Conservation (phyloP, 2,797 vertebrate genomes). For the Onychomys arenicola region DNA sequence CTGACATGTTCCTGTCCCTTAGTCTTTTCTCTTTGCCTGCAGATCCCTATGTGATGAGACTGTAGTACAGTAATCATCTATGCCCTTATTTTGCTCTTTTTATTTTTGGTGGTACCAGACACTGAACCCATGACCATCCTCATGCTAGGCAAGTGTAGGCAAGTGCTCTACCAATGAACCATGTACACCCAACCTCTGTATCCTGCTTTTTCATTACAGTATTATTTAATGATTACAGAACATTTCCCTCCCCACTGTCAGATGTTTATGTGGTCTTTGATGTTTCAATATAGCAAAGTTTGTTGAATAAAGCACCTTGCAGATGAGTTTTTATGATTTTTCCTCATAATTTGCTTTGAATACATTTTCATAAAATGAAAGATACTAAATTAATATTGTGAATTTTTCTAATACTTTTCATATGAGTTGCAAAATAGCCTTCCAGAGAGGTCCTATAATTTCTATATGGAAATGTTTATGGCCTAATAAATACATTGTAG, state of each 20-base stretch:
- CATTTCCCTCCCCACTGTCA: neutral
- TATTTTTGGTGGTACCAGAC: neutral
- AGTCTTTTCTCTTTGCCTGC: neutral
- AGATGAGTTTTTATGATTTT: constrained; percentile 50
- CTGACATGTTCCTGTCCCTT: neutral
- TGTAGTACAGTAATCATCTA: neutral
- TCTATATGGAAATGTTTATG: constrained; percentile 41
- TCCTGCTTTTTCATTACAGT: neutral
- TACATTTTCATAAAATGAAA: constrained; percentile 58
- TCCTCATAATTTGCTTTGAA: constrained; percentile 20
- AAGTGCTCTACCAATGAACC: neutral
- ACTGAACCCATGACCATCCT: neutral
- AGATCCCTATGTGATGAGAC: neutral
- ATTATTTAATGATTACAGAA: constrained; percentile 39
- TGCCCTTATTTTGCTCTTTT: neutral
- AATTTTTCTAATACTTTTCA: constrained; percentile 58
- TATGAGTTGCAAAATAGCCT: constrained; percentile 3
- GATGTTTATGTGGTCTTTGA: neutral
- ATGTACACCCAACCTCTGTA: neutral
- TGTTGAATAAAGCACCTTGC: constrained; percentile 25
- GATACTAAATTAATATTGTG: neutral
- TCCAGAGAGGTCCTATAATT: constrained; percentile 44
- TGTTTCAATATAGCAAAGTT: constrained; percentile 46
- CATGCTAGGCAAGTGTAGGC: neutral
- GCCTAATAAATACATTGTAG: neutral